phyloP scores from a whole-genome alignment of 2,113 vertebrate species.

The Semicossyphus pulcher region DNA sequence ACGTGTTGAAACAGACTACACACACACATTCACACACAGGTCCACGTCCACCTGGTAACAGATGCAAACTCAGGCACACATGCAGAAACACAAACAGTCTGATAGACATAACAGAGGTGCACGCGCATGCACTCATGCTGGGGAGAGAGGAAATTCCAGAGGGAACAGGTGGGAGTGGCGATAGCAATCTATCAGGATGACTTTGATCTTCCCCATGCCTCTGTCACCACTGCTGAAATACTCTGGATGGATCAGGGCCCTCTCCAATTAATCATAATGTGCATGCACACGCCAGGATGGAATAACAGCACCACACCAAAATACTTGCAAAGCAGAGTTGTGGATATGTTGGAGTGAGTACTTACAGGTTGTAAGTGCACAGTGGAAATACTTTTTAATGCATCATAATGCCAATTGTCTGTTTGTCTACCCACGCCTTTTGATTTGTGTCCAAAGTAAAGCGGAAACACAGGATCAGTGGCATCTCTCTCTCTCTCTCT shows the following conservation, averaged over 20 bases:
- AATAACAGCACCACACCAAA: conserved; percentile 22
- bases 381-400: not conserved
- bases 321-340: not conserved
- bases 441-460: conserved; percentile 31
- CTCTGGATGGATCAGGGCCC: conserved; percentile 51
- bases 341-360: conserved; percentile 13
- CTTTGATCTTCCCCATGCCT: conserved; percentile 74
- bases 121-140: conserved; percentile 69
- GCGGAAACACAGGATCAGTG: not conserved
- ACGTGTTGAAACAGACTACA: conserved; percentile 82
- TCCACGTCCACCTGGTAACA: conserved; percentile 69
- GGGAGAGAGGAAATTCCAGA: conserved; percentile 77
- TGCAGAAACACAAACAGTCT: conserved; percentile 79
- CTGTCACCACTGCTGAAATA: conserved; percentile 65
- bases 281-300: conserved; percentile 30
- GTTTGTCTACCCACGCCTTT: not conserved
- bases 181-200: conserved; percentile 77
- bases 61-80: conserved; percentile 78
- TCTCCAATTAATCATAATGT: conserved; percentile 54
- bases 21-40: conserved; percentile 62
- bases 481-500: not conserved
- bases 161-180: conserved; percentile 83
- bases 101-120: conserved; percentile 79
- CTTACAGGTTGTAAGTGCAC: not conserved
- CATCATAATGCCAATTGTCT: conserved; percentile 7